Conservation (phyloP, 2,113 vertebrate species). For the Scortum barcoo region DNA sequence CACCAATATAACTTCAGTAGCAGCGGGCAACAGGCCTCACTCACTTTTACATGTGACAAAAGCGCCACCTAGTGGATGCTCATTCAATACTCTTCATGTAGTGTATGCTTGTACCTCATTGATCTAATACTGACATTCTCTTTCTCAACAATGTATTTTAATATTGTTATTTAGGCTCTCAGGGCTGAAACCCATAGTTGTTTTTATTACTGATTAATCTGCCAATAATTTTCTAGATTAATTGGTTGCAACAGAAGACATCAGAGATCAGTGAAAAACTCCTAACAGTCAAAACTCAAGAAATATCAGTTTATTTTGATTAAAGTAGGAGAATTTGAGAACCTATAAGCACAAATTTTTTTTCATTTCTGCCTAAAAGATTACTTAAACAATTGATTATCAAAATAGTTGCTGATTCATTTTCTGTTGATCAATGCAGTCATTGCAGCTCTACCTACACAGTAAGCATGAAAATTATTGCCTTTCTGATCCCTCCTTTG, state of each 20-base stretch:
- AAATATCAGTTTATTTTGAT: too few relatives aligned
- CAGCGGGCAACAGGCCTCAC: neutral
- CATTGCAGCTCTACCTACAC: neutral
- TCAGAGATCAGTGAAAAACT: neutral
- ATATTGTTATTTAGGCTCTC: neutral
- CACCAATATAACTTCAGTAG: neutral
- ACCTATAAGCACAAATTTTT: too few relatives aligned
- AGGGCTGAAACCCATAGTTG: neutral
- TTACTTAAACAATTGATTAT: neutral
- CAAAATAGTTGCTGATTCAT: neutral
- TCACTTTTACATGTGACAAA: neutral
- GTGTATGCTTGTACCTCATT: neutral
- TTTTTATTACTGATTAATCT: neutral
- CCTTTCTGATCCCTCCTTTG: neutral
- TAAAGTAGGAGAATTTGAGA: neutral
- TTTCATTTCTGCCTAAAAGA: too few relatives aligned
- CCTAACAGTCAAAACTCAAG: too few relatives aligned
- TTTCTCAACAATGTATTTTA: constrained; percentile 3
- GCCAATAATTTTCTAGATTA: neutral
- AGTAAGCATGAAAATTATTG: neutral
- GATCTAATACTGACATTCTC: neutral
- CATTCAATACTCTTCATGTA: neutral
- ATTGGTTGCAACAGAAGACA: neutral
- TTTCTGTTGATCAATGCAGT: neutral
- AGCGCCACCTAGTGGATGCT: constrained; percentile 58